Conservation (phyloP, 2,113 vertebrate genomes). For the Engraulis encrasicolus region DNA sequence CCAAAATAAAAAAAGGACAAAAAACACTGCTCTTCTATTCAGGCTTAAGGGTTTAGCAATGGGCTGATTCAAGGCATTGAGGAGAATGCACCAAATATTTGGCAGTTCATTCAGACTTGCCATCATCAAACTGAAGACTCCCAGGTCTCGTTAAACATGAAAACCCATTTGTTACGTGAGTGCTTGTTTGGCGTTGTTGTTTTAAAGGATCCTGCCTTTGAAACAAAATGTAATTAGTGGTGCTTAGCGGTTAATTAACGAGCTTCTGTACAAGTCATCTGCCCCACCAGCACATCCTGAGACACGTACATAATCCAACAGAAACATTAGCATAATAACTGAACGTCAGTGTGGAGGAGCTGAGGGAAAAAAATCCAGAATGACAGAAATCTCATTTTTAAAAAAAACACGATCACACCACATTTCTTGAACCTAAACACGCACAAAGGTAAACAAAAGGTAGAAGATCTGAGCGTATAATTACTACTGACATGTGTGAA, state of each 20-base stretch:
- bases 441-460: background rate
- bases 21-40: background rate
- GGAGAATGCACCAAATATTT: constrained; percentile 43
- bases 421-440: background rate
- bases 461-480: background rate
- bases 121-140: constrained; percentile 63
- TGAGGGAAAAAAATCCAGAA: background rate
- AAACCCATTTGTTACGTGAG: constrained; percentile 64
- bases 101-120: constrained; percentile 44
- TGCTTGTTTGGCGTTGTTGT: constrained; percentile 62
- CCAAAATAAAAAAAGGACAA: background rate
- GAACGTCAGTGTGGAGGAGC: background rate
- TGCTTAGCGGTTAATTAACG: constrained; percentile 51
- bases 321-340: background rate
- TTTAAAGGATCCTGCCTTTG: constrained; percentile 49
- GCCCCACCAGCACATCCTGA: constrained; percentile 17
- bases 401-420: background rate
- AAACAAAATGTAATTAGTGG: constrained; percentile 55
- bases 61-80: constrained; percentile 29
- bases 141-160: constrained; percentile 60
- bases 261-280: constrained; percentile 38
- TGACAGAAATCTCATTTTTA: background rate
- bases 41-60: background rate
- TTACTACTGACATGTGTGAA: too few species aligned
- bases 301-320: background rate